Evolutionary conservation across 2,113 vertebrate species (phyloP).

Genomic region (Pelecanoides urinatrix): DNA sequence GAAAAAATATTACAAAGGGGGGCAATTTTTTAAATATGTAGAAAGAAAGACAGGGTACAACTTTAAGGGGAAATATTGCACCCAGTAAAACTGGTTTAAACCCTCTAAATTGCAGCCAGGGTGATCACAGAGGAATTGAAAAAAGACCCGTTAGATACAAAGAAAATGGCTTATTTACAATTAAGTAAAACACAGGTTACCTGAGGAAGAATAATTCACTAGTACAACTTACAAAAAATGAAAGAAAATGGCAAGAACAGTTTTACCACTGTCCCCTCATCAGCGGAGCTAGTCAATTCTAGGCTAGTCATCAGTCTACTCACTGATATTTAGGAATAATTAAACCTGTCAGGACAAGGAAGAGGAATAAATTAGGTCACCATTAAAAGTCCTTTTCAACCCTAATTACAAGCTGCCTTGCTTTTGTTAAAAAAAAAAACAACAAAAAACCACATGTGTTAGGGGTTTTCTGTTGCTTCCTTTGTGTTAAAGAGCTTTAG

Average conservation of each 20-base stretch:
- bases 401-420: conserved; percentile 26
- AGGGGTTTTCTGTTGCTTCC: background rate
- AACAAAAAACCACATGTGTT: background rate
- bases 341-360: conserved; percentile 57
- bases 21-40: background rate
- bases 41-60: background rate
- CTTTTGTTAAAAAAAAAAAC: background rate
- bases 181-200: conserved; percentile 7
- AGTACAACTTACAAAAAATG: background rate
- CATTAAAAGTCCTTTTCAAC: conserved; percentile 7
- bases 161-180: background rate
- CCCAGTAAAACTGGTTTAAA: background rate
- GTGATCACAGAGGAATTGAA: background rate
- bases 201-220: background rate
- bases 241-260: background rate
- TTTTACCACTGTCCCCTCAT: background rate
- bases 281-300: background rate
- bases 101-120: background rate
- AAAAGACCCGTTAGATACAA: background rate
- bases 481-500: background rate
- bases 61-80: background rate
- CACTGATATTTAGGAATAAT: conserved; percentile 49
- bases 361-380: conserved; percentile 34
- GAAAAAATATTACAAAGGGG: background rate
- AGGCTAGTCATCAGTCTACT: background rate